Conservation (phyloP, 2,888 invertebrate species). For the Archips xylosteana region DNA sequence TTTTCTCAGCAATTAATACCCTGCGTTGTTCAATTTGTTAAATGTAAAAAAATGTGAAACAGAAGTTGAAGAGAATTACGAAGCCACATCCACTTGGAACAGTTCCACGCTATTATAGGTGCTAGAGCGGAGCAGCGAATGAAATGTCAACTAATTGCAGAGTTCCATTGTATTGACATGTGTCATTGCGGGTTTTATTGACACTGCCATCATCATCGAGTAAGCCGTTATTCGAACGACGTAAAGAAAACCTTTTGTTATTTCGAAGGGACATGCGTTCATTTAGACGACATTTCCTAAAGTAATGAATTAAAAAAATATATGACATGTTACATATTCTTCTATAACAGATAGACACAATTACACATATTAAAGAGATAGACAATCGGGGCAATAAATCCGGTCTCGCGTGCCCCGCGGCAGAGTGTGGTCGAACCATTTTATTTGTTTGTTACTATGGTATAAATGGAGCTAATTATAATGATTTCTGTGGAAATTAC, state of each 20-base stretch:
- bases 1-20: conserved; percentile 82
- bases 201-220: conserved; percentile 14
- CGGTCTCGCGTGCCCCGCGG: conserved; percentile 59
- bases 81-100: conserved; percentile 63
- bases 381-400: conserved; percentile 61
- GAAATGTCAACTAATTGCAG: conserved; percentile 69
- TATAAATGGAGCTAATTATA: conserved; percentile 84
- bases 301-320: conserved; percentile 3
- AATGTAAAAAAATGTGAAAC: conserved; percentile 75
- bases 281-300: not conserved
- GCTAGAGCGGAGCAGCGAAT: conserved; percentile 54
- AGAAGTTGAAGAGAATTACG: conserved; percentile 70
- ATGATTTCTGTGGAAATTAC: conserved; percentile 84
- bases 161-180: conserved; percentile 63
- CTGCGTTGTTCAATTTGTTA: conserved; percentile 75
- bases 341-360: not conserved
- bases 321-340: not conserved
- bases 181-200: conserved; percentile 57
- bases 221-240: conserved; percentile 21
- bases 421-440: conserved; percentile 70
- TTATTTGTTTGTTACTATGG: conserved; percentile 84
- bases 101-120: conserved; percentile 60
- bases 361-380: conserved; percentile 51
- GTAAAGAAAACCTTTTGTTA: conserved; percentile 2
- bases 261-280: not conserved